These are phyloP conservation scores for Ciona savignyi DNA, from an alignment of 23 tunicate species.

Conservation along the genomic window DNA sequence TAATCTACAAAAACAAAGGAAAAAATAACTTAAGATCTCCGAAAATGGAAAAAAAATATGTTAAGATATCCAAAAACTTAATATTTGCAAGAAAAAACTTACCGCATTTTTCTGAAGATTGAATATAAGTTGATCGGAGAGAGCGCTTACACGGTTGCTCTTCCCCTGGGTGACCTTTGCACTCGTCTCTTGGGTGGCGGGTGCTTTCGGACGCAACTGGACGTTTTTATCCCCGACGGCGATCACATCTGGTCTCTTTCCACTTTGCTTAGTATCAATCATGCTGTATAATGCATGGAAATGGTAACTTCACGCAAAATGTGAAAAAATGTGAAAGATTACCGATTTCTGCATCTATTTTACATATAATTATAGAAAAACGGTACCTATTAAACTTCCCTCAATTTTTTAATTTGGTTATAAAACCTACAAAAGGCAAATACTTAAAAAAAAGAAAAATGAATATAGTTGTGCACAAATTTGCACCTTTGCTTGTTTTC, in stretches of 20 bases:
- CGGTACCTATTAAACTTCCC: too few species aligned
- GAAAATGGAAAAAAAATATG: not conserved
- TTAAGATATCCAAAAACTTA: not conserved
- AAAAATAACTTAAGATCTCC: not conserved
- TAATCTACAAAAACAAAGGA: not conserved
- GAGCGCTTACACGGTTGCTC: conserved; percentile 68
- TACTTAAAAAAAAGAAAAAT: too few species aligned
- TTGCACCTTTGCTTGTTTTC: conserved; percentile 20
- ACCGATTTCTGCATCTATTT: too few species aligned
- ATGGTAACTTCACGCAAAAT: too few species aligned
- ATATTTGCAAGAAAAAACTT: too few species aligned
- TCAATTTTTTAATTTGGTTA: too few species aligned
- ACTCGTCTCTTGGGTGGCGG: not conserved
- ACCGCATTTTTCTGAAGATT: too few species aligned
- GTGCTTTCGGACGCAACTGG: conserved; percentile 20
- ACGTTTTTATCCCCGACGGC: conserved; percentile 20
- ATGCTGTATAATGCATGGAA: too few species aligned
- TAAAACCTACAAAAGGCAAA: too few species aligned
- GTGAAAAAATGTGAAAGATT: too few species aligned
- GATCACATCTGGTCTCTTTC: not conserved
- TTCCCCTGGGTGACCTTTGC: conserved; percentile 38
- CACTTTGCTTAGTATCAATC: not conserved
- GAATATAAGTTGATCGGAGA: conserved; percentile 67
- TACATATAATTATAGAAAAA: too few species aligned
- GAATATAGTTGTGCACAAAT: too few species aligned